Percentiles rank a stretch among this genome's conserved stretches.
Conservation (phyloP, 2,797 vertebrate species). For the Rhincodon typus region DNA sequence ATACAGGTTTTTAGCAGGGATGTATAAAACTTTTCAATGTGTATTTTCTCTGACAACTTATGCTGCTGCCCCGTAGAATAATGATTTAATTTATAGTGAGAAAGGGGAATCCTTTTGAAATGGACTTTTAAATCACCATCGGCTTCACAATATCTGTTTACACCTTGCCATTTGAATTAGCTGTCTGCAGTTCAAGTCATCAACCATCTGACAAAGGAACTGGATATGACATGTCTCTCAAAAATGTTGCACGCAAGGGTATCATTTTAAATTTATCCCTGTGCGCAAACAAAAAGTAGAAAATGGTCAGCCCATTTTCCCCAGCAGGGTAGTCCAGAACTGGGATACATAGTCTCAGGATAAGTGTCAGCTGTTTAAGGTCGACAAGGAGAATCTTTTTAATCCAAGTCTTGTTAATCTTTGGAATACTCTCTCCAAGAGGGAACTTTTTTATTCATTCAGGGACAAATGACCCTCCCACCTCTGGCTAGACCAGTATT, state of each 20-base stretch:
- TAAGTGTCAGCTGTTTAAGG: too few relatives aligned
- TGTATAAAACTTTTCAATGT: background rate
- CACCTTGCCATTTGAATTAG: background rate
- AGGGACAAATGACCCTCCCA: too few relatives aligned
- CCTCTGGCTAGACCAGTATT: too few relatives aligned
- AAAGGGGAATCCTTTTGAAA: background rate
- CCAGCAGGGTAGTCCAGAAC: too few relatives aligned
- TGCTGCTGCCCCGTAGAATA: background rate
- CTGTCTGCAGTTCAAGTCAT: background rate
- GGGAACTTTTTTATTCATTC: too few relatives aligned
- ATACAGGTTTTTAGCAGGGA: background rate
- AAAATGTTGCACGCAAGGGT: background rate
- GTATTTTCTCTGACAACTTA: background rate
- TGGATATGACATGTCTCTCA: background rate
- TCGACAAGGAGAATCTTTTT: too few relatives aligned
- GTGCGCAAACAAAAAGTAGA: background rate
- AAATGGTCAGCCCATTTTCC: background rate
- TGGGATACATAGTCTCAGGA: too few relatives aligned
- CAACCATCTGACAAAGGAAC: background rate
- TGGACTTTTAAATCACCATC: background rate
- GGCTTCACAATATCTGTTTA: background rate
- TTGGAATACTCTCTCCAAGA: too few relatives aligned
- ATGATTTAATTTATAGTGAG: background rate
- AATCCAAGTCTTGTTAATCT: too few relatives aligned
- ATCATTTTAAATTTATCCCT: background rate